Percentiles rank a stretch among this genome's conserved stretches.
Conservation (phyloP, 2,888 invertebrate species). For the Cerastis rubricosa region DNA sequence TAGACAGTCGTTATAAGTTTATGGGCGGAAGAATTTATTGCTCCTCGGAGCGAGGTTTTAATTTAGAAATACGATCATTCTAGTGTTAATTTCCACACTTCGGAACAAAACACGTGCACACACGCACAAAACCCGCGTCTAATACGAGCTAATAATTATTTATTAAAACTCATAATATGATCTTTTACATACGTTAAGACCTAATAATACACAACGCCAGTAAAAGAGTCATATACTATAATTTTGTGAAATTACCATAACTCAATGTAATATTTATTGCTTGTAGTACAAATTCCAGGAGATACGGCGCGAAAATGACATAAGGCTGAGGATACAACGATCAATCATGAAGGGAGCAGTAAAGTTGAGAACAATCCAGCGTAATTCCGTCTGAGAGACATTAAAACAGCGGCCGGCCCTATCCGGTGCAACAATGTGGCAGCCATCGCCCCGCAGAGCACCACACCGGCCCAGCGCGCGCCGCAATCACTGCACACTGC, state of each 20-base stretch:
- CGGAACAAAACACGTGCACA: constrained; percentile 65
- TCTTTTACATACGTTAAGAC: constrained; percentile 41
- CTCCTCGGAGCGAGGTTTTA: constrained; percentile 83
- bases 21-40: constrained; percentile 87
- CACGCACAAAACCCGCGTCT: constrained; percentile 31
- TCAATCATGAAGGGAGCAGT: constrained; percentile 89
- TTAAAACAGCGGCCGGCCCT: constrained; percentile 90
- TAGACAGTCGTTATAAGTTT: constrained; percentile 88
- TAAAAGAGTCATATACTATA: constrained; percentile 75
- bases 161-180: constrained; percentile 58
- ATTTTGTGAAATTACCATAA: constrained; percentile 84
- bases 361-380: constrained; percentile 90
- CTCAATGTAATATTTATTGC: constrained; percentile 87
- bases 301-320: constrained; percentile 89
- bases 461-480: constrained; percentile 6
- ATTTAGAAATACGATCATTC: constrained; percentile 86
- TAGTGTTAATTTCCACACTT: constrained; percentile 87
- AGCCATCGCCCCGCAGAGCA: constrained; percentile 53
- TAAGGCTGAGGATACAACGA: constrained; percentile 90
- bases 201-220: constrained; percentile 64
- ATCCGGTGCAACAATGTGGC: constrained; percentile 90
- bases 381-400: constrained; percentile 90
- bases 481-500: constrained; percentile 25
- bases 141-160: constrained; percentile 62
- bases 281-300: constrained; percentile 87